A percentile compares a stretch with the other conserved stretches of the same genome.
phyloP scores from a whole-genome alignment of 1,140 invertebrate genomes.

The Cydia fagiglandana region DNA sequence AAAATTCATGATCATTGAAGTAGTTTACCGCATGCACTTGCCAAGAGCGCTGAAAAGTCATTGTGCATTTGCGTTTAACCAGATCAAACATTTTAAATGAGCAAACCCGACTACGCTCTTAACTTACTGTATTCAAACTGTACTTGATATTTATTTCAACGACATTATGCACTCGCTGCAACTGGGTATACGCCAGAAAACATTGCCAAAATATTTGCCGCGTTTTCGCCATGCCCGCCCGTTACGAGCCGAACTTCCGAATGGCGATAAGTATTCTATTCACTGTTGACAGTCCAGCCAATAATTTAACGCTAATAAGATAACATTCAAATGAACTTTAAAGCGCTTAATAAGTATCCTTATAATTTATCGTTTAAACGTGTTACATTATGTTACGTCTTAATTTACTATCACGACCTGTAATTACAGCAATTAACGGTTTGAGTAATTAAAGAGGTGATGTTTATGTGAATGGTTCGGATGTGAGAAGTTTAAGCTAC shows the following conservation, averaged over 20 bases:
- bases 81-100: slow-evolving; percentile 7
- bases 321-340: slow-evolving; percentile 2
- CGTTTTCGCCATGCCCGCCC: slow-evolving; percentile 48
- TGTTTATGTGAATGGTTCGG: slow-evolving; percentile 45
- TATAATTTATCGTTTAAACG: slow-evolving; percentile 14
- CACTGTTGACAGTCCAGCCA: background rate
- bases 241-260: slow-evolving; percentile 44
- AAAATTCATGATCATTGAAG: slow-evolving; percentile 1
- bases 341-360: background rate
- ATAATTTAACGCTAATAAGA: slow-evolving; percentile 5
- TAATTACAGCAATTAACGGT: slow-evolving; percentile 46
- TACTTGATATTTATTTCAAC: slow-evolving; percentile 40
- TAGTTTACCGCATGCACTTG: slow-evolving; percentile 43
- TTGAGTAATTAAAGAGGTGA: slow-evolving; percentile 46
- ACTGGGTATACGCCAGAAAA: slow-evolving; percentile 59
- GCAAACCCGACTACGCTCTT: slow-evolving; percentile 25
- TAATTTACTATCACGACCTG: slow-evolving; percentile 43
- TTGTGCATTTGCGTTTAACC: background rate
- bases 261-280: slow-evolving; percentile 34
- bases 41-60: slow-evolving; percentile 45
- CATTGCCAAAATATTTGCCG: slow-evolving; percentile 64
- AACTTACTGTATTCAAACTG: slow-evolving; percentile 36
- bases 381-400: slow-evolving; percentile 36
- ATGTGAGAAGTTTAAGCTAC: slow-evolving; percentile 43
- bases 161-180: slow-evolving; percentile 40